These are phyloP conservation scores for Adela reaumurella DNA, from an alignment of 2,888 invertebrate species.

Conservation along the genomic window DNA sequence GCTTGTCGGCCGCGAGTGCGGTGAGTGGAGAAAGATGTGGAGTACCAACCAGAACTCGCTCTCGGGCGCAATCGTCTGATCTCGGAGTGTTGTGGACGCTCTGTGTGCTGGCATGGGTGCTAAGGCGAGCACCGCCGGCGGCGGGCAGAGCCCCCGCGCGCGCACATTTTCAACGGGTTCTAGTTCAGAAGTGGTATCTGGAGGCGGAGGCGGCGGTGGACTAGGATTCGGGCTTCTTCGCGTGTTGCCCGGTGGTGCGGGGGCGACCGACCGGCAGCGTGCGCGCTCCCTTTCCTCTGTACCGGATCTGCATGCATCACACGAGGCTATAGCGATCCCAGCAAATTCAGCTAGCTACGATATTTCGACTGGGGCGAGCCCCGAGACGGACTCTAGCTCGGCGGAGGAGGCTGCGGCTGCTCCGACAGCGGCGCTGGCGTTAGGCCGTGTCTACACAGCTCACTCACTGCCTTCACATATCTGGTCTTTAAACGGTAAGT, in stretches of 20 bases:
- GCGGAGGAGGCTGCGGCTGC: conserved; percentile 58
- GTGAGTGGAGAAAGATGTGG: not conserved
- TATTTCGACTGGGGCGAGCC: conserved; percentile 62
- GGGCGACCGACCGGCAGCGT: conserved; percentile 74
- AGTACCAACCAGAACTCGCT: not conserved
- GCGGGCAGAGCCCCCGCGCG: conserved; percentile 70
- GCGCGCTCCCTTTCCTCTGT: conserved; percentile 81
- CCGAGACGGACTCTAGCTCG: conserved; percentile 65
- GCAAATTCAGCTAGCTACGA: conserved; percentile 63
- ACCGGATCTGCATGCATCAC: conserved; percentile 64
- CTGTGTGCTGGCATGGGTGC: conserved; percentile 67
- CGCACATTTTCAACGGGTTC: conserved; percentile 75
- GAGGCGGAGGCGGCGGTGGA: conserved; percentile 25
- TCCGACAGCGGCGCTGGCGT: conserved; percentile 50
- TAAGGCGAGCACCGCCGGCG: conserved; percentile 78
- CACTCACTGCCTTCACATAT: conserved; percentile 89
- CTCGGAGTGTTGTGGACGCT: conserved; percentile 19
- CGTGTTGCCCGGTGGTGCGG: conserved; percentile 68
- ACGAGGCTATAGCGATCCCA: conserved; percentile 61
- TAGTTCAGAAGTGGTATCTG: conserved; percentile 61
- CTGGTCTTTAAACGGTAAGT: conserved; percentile 87
- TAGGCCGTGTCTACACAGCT: conserved; percentile 80
- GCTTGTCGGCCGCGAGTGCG: not conserved
- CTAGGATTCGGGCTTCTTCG: conserved; percentile 65
- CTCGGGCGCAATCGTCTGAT: not conserved